Percentiles rank a stretch among this genome's conserved stretches.
Conservation (phyloP, 2,888 invertebrate genomes). For the Lysandra bellargus region DNA sequence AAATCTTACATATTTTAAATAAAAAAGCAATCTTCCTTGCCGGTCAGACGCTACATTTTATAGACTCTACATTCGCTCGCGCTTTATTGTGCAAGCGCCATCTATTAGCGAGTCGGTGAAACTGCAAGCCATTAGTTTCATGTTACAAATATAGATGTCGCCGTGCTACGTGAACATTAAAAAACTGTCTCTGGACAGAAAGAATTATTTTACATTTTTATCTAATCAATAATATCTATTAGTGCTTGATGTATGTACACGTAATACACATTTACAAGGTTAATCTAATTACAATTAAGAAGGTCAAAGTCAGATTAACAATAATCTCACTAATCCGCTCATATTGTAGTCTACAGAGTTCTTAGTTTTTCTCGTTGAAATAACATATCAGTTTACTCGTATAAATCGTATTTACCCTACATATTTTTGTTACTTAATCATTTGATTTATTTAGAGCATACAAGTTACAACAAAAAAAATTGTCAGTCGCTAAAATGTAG, state of each 20-base stretch:
- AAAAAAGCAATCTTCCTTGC: neutral
- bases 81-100: neutral
- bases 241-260: neutral
- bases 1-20: too few species aligned
- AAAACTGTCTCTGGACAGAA: neutral
- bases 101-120: neutral
- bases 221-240: neutral
- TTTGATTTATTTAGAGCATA: too few species aligned
- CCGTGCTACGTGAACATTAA: neutral
- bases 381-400: neutral
- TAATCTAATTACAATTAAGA: neutral
- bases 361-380: neutral
- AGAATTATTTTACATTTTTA: neutral
- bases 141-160: constrained; percentile 12
- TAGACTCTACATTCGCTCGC: neutral
- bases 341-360: neutral
- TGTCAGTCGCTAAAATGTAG: neutral
- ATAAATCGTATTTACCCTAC: neutral
- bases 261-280: neutral
- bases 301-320: constrained; percentile 8
- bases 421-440: too few species aligned
- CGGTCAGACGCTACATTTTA: neutral
- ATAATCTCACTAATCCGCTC: neutral
- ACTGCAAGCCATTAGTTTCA: neutral
- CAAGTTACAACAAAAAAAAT: too few species aligned